Evolutionary conservation across 2,797 vertebrate genomes (phyloP), one percentile per base, ranked within the genome.

Genomic region (Esox masquinongy): DNA sequence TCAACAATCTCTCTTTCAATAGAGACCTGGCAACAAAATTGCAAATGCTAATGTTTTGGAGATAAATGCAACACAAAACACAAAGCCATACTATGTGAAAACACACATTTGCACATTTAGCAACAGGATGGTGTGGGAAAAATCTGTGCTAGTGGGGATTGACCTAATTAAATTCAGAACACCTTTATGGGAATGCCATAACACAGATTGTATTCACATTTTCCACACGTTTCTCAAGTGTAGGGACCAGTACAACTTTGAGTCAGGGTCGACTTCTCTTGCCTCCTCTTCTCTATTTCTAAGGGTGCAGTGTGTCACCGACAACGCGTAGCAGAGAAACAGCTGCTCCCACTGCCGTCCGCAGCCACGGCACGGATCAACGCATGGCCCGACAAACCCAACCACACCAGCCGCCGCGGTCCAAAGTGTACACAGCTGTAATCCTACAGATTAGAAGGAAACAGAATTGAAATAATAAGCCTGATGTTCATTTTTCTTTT

Each of bases 241-340:
- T 11, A 16, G 63, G 24, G 63, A 66, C 29, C 26, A 2, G 26
- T 66, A 66, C 24, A 31, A 31, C 26, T 26, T 26, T 66, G 63
- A 5, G 11, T 15, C 26, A 7, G 26, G 12, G 15, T 66, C 24
- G 29, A 64, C 26, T 64, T 14, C 29, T 15, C 26, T 26, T 29
- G 63, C 16, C 63, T 29, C 26, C 24, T 31, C 15, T 29, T 14
- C 24, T 31, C 15, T 15, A 31, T 79, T 67, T 66, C 77, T 71
- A 26, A 74, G 50, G 24, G n/a, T 64, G 49, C 67, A 89, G 91
- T 90, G 92, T 92, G 92, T 91, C 92, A 93, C 82, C 79, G 63
- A 17, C 29, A 15, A 29, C 29, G 29, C 24, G 16, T 66, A 26
- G 63, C 29, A 12, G 24, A 14, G 63, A 16, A 17, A 63, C 63